Evolutionary conservation across 1,140 invertebrate species (phyloP).

Genomic region (Zophobas morio): DNA sequence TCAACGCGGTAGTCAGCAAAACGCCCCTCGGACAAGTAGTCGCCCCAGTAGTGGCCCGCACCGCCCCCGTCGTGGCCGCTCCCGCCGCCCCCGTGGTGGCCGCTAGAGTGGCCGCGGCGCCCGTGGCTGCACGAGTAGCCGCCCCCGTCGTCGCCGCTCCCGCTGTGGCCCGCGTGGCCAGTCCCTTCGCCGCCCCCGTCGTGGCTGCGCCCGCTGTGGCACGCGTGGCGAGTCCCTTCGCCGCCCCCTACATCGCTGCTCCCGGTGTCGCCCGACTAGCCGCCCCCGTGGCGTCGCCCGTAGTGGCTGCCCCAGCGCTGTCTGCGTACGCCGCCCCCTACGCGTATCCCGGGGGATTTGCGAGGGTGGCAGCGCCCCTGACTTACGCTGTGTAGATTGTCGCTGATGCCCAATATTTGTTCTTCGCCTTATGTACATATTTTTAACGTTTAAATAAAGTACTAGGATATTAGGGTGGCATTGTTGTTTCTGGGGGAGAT

Average conservation of each 20-base stretch:
- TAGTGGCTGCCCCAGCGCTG: slow-evolving; percentile 64
- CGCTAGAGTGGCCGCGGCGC: slow-evolving; percentile 60
- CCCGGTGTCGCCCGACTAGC: slow-evolving; percentile 56
- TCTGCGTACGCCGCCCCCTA: slow-evolving; percentile 25
- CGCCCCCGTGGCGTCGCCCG: slow-evolving; percentile 63
- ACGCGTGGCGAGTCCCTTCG: slow-evolving; percentile 62
- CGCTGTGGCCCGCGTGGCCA: slow-evolving; percentile 61
- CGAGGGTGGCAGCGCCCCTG: slow-evolving; percentile 45
- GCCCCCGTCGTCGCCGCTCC: slow-evolving; percentile 54
- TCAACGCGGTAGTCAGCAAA: slow-evolving; percentile 60
- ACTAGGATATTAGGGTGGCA: slow-evolving; percentile 7
- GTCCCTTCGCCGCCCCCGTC: slow-evolving; percentile 53
- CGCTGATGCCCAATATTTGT: slow-evolving; percentile 17
- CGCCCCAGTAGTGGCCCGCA: slow-evolving; percentile 53
- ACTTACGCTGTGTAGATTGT: slow-evolving; percentile 45
- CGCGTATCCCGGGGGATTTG: background rate
- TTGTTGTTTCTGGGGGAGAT: background rate
- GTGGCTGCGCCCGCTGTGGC: slow-evolving; percentile 52
- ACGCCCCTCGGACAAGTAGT: slow-evolving; percentile 64
- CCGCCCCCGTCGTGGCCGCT: slow-evolving; percentile 58
- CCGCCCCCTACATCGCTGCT: slow-evolving; percentile 47
- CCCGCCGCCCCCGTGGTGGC: slow-evolving; percentile 67
- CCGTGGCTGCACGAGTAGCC: slow-evolving; percentile 46
- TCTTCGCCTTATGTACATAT: slow-evolving; percentile 48
- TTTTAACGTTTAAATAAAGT: slow-evolving; percentile 44